Evolutionary conservation across 2,113 vertebrate species (phyloP), one percentile per base, ranked within the genome.

Genomic region (Scortum barcoo): DNA sequence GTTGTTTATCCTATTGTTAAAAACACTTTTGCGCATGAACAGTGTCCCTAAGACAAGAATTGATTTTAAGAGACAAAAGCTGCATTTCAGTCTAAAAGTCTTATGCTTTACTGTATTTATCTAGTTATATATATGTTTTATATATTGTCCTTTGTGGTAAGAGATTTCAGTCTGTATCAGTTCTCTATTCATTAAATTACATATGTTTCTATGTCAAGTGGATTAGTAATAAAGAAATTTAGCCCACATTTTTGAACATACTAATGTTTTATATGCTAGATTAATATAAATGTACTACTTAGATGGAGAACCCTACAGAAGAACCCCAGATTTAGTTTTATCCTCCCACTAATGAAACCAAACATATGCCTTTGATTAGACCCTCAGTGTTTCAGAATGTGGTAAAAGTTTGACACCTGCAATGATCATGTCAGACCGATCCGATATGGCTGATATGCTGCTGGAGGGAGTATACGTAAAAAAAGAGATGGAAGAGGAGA

Each of bases 401-500:
- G 8, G 2, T 60, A 13, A 48, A 76, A 38, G 16, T 65, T 72
- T 58, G 57, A 73, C 60, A 24, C 38, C 20, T 22, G 17, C 48
- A 78, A 38, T 57, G 26, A 63, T 69, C 19, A 3, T 85, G 38
- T 76, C 13, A 33, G 66, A 38, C 7, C 38, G n/a, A 26, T 61
- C 44, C 17, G 50, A 72, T 61, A 19, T 65, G 33, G 44, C 4
- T 53, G 60, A 78, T 72, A 26, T 72, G 62, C 69, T 70, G 48
- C 80, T 72, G 76, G 38, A 73, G 68, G 74, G 19, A 28, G 19
- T 28, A 40, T 57, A 70, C n/a, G n/a, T 38, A 69, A 33, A 77
- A 42, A 72, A 36, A 60, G 48, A 63, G 73, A 80, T 80, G 85
- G 71, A 78, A 70, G 84, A 77, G 73, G 74, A 93, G 76, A 83